phyloP scores from a whole-genome alignment of 2,797 vertebrate species.

The Fratercula arctica region DNA sequence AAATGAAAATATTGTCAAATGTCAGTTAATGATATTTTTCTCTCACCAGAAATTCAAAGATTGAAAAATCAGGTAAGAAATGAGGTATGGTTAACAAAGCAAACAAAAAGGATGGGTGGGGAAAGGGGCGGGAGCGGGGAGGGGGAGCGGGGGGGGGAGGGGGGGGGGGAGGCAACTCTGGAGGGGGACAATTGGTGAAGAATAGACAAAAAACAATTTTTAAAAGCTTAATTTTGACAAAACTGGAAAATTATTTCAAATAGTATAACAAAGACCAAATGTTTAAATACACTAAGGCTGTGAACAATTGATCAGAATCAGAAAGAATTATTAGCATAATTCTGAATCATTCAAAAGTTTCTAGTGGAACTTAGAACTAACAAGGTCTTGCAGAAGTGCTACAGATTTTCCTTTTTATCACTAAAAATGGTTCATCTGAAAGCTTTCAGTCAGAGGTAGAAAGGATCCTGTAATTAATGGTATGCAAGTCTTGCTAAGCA shows the following conservation, averaged over 20 bases:
- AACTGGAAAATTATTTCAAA: background rate
- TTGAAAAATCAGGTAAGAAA: background rate
- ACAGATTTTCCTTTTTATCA: background rate
- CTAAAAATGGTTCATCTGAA: background rate
- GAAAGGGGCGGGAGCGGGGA: too few relatives aligned
- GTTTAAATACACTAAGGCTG: background rate
- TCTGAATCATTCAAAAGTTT: background rate
- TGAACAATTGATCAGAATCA: background rate
- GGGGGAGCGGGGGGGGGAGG: rapidly evolving
- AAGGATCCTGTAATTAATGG: background rate
- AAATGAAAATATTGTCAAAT: background rate
- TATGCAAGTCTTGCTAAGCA: background rate
- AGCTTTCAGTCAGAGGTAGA: background rate
- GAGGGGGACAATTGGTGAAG: rapidly evolving
- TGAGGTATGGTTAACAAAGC: background rate
- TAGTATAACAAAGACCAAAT: background rate
- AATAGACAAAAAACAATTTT: background rate
- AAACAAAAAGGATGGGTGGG: background rate
- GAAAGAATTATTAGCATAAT: background rate
- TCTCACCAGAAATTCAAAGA: background rate
- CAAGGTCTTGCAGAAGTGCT: background rate
- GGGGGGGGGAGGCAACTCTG: rapidly evolving
- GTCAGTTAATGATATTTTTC: background rate
- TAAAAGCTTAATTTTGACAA: background rate
- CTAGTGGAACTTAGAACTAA: background rate